Evolutionary conservation across 1,140 invertebrate genomes (phyloP), one percentile per base, ranked within the genome.

Genomic region (Leptopilina boulardi): DNA sequence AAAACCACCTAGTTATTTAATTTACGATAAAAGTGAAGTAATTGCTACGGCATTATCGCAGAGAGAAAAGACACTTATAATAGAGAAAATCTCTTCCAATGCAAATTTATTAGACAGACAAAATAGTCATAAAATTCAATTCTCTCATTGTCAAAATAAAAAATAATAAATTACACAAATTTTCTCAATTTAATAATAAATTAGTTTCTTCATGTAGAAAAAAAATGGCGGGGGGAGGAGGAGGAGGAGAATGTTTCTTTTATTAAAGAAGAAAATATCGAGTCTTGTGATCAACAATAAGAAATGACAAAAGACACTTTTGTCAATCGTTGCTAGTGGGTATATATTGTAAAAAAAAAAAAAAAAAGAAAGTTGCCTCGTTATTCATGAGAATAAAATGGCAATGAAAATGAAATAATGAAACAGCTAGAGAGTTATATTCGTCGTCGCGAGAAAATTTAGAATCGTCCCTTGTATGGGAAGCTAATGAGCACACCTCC

Each of bases 401-500:
- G 59, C 26, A 66, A 66, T 66, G 59, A 66, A 66, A 66, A 66
- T 66, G 59, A 66, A 66, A 66, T 30, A 30, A 30, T 66, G 26
- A 13, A 66, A 30, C 71, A 72, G 30, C 74, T 38, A 38, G 34
- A 42, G 76, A 77, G 44, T 74, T 74, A 75, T 76, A 38, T 38
- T 38, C 34, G 34, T 38, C 15, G 76, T 38, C 18, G 26, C 56
- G 47, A 78, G 72, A 75, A 81, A 81, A 81, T 77, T 72, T 78
- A 66, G 56, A 15, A 75, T 70, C 54, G 74, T 47, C 72, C 26
- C 44, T 38, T 73, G 42, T 47, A 73, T 73, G 75, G 30, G 47
- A 51, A 59, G 70, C 70, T 77, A 74, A 83, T 59, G 73, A 83
- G 42, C 75, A 26, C 70, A 77, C 74, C 11, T 42, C 74, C 73